These are phyloP conservation scores for Lateolabrax maculatus DNA, from an alignment of 2,797 vertebrate species.

Conservation along the genomic window DNA sequence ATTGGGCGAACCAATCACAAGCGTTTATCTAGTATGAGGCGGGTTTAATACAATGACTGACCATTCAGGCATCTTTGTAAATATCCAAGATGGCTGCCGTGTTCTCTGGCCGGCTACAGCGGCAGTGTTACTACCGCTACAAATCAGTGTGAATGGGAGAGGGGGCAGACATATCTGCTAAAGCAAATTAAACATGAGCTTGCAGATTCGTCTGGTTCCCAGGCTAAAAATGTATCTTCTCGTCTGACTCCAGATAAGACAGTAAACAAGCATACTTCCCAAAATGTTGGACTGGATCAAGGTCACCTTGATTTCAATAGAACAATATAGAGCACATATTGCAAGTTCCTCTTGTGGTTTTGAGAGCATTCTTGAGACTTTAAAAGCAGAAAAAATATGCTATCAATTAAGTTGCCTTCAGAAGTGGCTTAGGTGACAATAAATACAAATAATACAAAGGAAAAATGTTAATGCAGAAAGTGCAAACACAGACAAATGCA, in stretches of 20 bases:
- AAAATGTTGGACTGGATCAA: not conserved
- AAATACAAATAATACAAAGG: not conserved
- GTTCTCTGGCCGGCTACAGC: too few relatives aligned
- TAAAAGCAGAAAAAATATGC: not conserved
- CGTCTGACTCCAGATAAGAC: not conserved
- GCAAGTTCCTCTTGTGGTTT: not conserved
- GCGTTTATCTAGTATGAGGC: too few relatives aligned
- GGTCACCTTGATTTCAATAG: not conserved
- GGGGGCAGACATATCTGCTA: too few relatives aligned
- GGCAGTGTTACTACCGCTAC: too few relatives aligned
- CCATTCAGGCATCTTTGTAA: too few relatives aligned
- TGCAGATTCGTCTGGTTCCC: too few relatives aligned
- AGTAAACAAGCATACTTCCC: not conserved
- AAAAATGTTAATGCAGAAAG: not conserved
- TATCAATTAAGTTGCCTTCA: not conserved
- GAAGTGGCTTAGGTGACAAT: not conserved
- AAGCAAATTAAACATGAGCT: too few relatives aligned
- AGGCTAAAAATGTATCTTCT: too few relatives aligned
- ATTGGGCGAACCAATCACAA: too few relatives aligned
- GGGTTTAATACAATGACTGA: too few relatives aligned
- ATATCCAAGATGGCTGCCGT: too few relatives aligned
- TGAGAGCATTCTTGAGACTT: not conserved
- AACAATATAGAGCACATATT: not conserved
- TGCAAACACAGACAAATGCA: constrained; percentile 2
- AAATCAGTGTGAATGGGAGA: too few relatives aligned